Evolutionary conservation across 2,888 invertebrate species (phyloP).

Genomic region (Oxycera nigricornis): DNA sequence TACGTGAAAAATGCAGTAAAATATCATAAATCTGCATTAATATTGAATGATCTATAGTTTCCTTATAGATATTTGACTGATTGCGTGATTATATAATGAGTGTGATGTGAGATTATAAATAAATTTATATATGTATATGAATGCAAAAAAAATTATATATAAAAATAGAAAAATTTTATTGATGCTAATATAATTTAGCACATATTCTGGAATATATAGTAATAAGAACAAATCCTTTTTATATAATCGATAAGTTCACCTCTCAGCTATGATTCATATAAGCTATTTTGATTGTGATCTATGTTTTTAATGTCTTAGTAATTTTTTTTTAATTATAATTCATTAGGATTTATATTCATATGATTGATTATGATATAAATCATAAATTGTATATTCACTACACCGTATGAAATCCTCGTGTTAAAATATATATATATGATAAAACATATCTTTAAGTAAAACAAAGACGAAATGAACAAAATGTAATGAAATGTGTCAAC

Average conservation of each 20-base stretch:
- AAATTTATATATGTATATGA: constrained; percentile 10
- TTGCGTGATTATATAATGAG: background rate
- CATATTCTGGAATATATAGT: constrained; percentile 2
- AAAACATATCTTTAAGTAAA: constrained; percentile 20
- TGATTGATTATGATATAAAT: background rate
- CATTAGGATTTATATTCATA: background rate
- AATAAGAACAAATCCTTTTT: background rate
- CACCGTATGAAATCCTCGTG: constrained; percentile 16
- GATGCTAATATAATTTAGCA: constrained; percentile 18
- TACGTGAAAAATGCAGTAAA: too few relatives aligned
- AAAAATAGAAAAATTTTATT: constrained; percentile 31
- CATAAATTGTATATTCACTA: constrained; percentile 19
- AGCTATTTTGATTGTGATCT: constrained; percentile 37
- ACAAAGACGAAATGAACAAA: background rate
- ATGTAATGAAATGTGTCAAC: background rate
- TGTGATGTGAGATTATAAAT: background rate
- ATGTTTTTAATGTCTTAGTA: constrained; percentile 14
- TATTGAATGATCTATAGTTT: too few relatives aligned
- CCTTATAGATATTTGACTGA: background rate
- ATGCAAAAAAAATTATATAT: constrained; percentile 14
- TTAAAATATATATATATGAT: constrained; percentile 31
- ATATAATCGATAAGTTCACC: constrained; percentile 6
- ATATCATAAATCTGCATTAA: too few relatives aligned
- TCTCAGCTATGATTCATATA: constrained; percentile 23
- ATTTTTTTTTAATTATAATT: constrained; percentile 11